A percentile compares a stretch with the other conserved stretches of the same genome.
These are phyloP conservation scores for Oxyura jamaicensis DNA, from an alignment of 2,113 vertebrate species.

Conservation along the genomic window DNA sequence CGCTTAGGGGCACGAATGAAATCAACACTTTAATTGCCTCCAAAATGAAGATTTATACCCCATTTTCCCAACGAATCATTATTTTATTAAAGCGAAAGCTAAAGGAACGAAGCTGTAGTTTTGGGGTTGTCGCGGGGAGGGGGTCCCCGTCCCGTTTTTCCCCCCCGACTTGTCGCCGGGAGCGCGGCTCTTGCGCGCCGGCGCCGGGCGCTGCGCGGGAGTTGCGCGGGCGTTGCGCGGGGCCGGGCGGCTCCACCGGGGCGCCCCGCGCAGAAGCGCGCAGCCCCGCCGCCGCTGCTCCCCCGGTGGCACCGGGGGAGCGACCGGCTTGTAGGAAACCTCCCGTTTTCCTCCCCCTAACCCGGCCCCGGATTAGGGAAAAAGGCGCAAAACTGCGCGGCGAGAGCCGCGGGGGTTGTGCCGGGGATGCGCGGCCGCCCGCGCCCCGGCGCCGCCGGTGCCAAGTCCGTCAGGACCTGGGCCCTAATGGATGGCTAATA, in stretches of 20 bases:
- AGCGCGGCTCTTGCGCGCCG: too few relatives aligned
- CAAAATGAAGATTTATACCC: constrained; percentile 95
- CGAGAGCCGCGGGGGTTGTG: not conserved
- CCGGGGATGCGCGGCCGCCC: not conserved
- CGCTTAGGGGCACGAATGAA: constrained; percentile 90
- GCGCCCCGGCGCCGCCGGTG: not conserved
- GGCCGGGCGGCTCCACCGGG: not conserved
- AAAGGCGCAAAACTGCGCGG: not conserved
- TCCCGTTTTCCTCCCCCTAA: too few relatives aligned
- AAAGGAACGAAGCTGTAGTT: constrained; percentile 59
- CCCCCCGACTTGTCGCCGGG: too few relatives aligned
- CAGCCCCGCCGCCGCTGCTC: not conserved
- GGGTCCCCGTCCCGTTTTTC: not conserved
- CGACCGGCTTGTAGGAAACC: not conserved
- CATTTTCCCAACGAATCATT: constrained; percentile 86
- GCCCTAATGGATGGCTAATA: constrained; percentile 73
- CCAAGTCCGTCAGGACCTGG: not conserved
- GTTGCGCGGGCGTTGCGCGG: not conserved
- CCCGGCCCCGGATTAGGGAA: not conserved
- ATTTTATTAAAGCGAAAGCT: constrained; percentile 81
- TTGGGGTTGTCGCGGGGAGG: not conserved
- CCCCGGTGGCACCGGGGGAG: not conserved
- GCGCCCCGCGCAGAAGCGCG: not conserved
- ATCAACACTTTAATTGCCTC: constrained; percentile 98
- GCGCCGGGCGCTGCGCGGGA: not conserved